Conservation (phyloP, 2,888 invertebrate species). For the Chrysina gloriosa region DNA sequence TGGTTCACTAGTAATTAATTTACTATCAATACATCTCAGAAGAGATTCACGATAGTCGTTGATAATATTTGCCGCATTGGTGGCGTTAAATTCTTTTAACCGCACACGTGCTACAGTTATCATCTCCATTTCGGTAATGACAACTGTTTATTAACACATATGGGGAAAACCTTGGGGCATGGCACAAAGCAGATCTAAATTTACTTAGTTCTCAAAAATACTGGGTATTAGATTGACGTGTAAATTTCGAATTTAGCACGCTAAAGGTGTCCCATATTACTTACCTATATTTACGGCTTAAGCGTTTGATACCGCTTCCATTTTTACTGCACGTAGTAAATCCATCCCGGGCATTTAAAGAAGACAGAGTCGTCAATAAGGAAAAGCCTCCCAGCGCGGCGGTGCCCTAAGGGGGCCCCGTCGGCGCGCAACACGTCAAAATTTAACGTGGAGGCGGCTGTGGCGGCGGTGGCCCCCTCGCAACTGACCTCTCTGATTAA, state of each 20-base stretch:
- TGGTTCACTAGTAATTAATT: too few species aligned
- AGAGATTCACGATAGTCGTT: too few species aligned
- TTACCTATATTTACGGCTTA: slow-evolving; percentile 2
- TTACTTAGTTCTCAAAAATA: neutral
- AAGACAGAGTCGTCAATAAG: slow-evolving; percentile 29
- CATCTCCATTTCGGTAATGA: too few species aligned
- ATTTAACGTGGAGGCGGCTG: neutral
- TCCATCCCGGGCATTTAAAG: slow-evolving; percentile 23
- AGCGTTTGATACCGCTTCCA: slow-evolving; percentile 11
- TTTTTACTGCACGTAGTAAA: slow-evolving; percentile 12
- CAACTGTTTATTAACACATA: too few species aligned
- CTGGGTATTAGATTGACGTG: too few species aligned
- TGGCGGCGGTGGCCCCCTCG: neutral
- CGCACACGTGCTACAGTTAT: too few species aligned
- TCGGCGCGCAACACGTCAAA: slow-evolving; percentile 17
- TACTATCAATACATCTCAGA: too few species aligned
- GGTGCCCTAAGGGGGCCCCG: neutral
- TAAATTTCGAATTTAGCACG: neutral
- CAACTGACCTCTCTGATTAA: slow-evolving; percentile 46
- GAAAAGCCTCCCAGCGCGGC: neutral
- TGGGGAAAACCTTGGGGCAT: too few species aligned
- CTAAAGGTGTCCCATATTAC: neutral
- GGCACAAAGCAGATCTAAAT: neutral
- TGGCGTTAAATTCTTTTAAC: too few species aligned
- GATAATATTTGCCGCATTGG: too few species aligned